Percentiles rank a stretch among this genome's conserved stretches.
Evolutionary conservation across 2,113 vertebrate genomes (phyloP).

Genomic region (Thryonomys swinderianus): DNA sequence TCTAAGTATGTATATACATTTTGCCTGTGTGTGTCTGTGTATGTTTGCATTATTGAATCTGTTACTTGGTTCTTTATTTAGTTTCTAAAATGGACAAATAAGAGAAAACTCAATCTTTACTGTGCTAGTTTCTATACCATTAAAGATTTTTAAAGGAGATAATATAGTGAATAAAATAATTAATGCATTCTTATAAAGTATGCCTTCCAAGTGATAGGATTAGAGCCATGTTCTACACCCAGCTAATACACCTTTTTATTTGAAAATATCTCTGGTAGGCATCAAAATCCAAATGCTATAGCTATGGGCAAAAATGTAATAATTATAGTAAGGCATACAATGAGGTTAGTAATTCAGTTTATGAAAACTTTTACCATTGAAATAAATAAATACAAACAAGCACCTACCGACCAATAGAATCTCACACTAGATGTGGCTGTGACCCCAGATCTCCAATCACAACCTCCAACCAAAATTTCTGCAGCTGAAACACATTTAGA

Average conservation of each 20-base stretch:
- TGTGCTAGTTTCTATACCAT: not conserved
- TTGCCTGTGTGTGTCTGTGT: too few species aligned
- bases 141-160: not conserved
- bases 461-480: not conserved
- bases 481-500: not conserved
- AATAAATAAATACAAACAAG: not conserved
- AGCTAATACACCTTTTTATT: not conserved
- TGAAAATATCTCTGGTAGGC: not conserved
- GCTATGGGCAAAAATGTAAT: not conserved
- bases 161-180: not conserved
- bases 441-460: fast-evolving
- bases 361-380: not conserved
- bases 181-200: not conserved
- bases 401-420: not conserved
- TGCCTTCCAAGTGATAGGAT: not conserved
- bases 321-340: not conserved
- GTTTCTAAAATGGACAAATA: not conserved
- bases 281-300: not conserved
- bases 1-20: not conserved
- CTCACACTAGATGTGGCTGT: not conserved
- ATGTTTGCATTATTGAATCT: not conserved
- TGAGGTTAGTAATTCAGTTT: not conserved
- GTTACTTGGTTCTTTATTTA: not conserved
- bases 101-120: not conserved
- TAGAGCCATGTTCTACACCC: not conserved